phyloP scores from a whole-genome alignment of 2,888 invertebrate species.

The Drosophila heteroneura region DNA sequence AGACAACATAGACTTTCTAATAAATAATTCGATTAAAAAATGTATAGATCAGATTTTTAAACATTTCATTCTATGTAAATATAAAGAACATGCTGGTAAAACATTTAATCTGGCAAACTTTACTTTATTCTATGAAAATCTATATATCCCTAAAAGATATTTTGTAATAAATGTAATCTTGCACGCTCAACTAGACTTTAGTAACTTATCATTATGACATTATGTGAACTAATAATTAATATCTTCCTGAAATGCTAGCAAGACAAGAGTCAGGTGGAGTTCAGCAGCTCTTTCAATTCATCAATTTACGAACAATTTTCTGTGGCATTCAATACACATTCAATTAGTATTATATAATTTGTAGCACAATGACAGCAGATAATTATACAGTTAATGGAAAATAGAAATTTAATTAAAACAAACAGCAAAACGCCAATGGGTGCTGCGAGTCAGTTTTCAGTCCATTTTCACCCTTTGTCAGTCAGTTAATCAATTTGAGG shows the following conservation, averaged over 20 bases:
- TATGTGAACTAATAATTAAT: background rate
- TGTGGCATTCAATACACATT: slow-evolving; percentile 12
- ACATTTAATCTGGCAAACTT: no score
- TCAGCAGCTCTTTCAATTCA: background rate
- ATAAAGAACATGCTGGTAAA: background rate
- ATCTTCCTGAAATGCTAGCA: background rate
- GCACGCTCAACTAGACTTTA: background rate
- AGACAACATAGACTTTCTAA: background rate
- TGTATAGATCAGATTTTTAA: background rate
- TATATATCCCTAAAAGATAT: no score
- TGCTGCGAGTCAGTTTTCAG: slow-evolving; percentile 46
- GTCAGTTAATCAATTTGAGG: slow-evolving; percentile 54
- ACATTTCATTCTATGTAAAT: background rate
- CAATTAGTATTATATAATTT: slow-evolving; percentile 55
- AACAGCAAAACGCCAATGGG: slow-evolving; percentile 53
- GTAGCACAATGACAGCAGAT: slow-evolving; percentile 46
- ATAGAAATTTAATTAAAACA: slow-evolving; percentile 63
- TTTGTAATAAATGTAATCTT: background rate
- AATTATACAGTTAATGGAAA: slow-evolving; percentile 52
- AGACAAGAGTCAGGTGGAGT: background rate
- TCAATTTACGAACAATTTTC: slow-evolving; percentile 5
- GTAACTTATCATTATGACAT: background rate
- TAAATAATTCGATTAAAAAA: background rate
- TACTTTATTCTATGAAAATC: no score
- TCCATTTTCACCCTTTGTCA: slow-evolving; percentile 31